Conservation (phyloP, 2,888 invertebrate genomes). For the Cephus rjabovi region DNA sequence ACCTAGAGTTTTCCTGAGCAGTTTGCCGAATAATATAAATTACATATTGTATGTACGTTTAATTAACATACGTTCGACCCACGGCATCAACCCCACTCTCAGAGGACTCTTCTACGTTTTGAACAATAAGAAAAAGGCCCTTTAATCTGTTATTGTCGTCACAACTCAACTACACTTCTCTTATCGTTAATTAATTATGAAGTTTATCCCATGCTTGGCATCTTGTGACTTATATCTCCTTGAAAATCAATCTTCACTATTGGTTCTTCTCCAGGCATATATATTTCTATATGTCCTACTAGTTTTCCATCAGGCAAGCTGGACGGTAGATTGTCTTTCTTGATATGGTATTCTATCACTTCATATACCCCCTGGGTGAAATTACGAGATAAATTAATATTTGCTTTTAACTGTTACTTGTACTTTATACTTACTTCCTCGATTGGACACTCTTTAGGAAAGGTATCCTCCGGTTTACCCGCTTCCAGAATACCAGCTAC, state of each 20-base stretch:
- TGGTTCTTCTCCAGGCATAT: constrained; percentile 25
- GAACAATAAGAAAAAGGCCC: background rate
- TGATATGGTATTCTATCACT: constrained; percentile 11
- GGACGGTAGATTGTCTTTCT: constrained; percentile 20
- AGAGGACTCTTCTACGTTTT: background rate
- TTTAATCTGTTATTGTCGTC: background rate
- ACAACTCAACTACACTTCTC: background rate
- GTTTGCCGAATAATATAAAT: background rate
- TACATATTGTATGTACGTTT: background rate
- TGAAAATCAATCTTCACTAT: background rate
- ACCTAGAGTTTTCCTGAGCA: background rate
- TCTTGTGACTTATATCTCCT: background rate
- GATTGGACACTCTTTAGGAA: constrained; percentile 29
- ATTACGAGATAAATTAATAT: background rate
- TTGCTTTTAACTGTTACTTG: background rate
- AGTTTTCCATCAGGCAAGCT: constrained; percentile 25
- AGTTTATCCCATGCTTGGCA: constrained; percentile 8
- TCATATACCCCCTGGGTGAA: constrained; percentile 23
- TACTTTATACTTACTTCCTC: constrained; percentile 18
- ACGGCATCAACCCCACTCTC: background rate
- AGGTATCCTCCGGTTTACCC: constrained; percentile 23
- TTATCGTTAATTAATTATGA: background rate
- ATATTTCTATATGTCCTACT: background rate
- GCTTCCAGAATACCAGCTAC: constrained; percentile 20
- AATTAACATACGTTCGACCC: background rate